These are phyloP conservation scores for Calameuta pallipes DNA, from an alignment of 2,888 invertebrate genomes.

Conservation along the genomic window DNA sequence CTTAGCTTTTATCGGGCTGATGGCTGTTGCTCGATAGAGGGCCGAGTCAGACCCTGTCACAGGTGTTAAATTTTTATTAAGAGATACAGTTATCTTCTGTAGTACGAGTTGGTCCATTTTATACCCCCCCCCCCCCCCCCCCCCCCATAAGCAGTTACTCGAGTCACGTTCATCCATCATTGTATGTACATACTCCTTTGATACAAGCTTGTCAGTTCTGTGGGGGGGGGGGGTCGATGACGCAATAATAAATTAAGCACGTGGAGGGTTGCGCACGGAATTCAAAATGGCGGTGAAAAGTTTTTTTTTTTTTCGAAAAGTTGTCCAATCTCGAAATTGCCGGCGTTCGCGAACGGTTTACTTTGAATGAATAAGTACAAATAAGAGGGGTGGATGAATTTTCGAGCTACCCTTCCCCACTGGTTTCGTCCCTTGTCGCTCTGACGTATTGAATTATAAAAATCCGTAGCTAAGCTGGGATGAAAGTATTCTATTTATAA, in stretches of 20 bases:
- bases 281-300: no score
- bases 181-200: not conserved
- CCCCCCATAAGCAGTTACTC: no score
- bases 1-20: not conserved
- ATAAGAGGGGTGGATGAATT: no score
- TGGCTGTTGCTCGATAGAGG: not conserved
- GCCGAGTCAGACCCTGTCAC: not conserved
- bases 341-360: no score
- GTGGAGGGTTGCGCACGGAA: no score
- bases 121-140: not conserved
- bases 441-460: not conserved
- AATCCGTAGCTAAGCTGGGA: not conserved
- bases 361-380: not conserved
- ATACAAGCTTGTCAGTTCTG: not conserved
- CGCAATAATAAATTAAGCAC: no score
- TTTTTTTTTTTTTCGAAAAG: no score
- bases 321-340: not conserved
- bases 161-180: not conserved
- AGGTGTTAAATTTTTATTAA: not conserved
- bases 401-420: no score
- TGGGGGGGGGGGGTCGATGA: no score
- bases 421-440: no score
- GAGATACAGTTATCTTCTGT: not conserved
- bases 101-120: not conserved
- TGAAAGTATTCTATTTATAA: constrained; percentile 27